Percentiles rank a stretch among this genome's conserved stretches.
Conservation (phyloP, 2,797 vertebrate species). For the Merluccius polli region DNA sequence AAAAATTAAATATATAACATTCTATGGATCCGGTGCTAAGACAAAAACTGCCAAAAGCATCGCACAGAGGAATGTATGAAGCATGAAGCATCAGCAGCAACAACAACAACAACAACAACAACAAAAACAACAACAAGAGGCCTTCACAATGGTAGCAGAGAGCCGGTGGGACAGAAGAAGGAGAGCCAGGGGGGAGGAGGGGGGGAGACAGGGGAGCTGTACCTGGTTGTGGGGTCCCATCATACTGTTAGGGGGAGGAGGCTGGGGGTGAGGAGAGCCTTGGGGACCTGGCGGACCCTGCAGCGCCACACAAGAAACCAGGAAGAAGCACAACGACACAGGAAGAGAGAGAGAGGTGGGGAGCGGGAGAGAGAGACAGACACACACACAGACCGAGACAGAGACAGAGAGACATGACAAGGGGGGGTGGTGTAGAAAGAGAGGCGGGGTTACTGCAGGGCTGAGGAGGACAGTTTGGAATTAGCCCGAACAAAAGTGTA, state of each 20-base stretch:
- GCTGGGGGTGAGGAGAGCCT: constrained; percentile 99
- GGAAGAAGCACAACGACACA: constrained; percentile 67
- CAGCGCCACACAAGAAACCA: constrained; percentile 78
- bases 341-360: constrained; percentile 74
- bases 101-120: constrained; percentile 39
- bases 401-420: constrained; percentile 32
- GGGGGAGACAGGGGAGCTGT: constrained; percentile 55
- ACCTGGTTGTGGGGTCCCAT: constrained; percentile 99
- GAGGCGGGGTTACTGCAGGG: constrained; percentile 83
- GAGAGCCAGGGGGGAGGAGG: constrained; percentile 24
- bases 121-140: constrained; percentile 30
- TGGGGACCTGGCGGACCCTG: constrained; percentile 98
- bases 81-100: constrained; percentile 54
- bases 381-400: constrained; percentile 23
- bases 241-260: constrained; percentile 99
- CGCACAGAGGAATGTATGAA: constrained; percentile 58
- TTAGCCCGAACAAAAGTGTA: constrained; percentile 60
- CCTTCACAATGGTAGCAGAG: constrained; percentile 48
- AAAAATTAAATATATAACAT: neutral
- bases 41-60: constrained; percentile 43
- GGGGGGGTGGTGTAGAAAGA: constrained; percentile 34
- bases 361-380: constrained; percentile 32
- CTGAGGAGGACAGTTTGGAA: constrained; percentile 74
- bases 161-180: constrained; percentile 35
- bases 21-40: constrained; percentile 26